Evolutionary conservation across 1,140 invertebrate species (phyloP).

Genomic region (Aleiodes sp.): DNA sequence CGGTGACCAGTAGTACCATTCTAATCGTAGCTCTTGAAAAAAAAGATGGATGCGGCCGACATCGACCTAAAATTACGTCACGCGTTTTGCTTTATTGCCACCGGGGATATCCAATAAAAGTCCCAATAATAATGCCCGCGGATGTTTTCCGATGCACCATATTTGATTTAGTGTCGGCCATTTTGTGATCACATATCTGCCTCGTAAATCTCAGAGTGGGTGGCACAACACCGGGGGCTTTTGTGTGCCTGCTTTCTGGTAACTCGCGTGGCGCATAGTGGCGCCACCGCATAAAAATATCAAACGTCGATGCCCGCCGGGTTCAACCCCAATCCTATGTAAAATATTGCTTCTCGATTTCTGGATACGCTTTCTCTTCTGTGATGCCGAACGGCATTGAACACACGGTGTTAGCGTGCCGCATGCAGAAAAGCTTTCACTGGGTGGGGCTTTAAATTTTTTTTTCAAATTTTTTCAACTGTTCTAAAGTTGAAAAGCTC

Average conservation of each 20-base stretch:
- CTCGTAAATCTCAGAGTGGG: slow-evolving; percentile 62
- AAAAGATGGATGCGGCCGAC: slow-evolving; percentile 29
- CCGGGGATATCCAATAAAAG: slow-evolving; percentile 63
- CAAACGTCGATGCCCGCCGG: slow-evolving; percentile 65
- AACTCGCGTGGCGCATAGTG: slow-evolving; percentile 44
- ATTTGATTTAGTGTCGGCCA: slow-evolving; percentile 68
- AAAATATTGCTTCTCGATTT: slow-evolving; percentile 64
- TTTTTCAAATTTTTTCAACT: neutral
- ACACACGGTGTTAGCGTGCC: slow-evolving; percentile 11
- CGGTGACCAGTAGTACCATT: neutral
- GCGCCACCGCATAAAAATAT: slow-evolving; percentile 67
- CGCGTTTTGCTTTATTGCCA: slow-evolving; percentile 60
- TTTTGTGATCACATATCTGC: slow-evolving; percentile 69
- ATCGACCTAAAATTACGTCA: slow-evolving; percentile 55
- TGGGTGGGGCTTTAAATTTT: slow-evolving; percentile 35
- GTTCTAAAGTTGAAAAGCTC: neutral
- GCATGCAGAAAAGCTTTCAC: slow-evolving; percentile 17
- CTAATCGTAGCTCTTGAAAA: slow-evolving; percentile 14
- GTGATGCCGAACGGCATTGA: neutral
- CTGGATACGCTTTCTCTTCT: slow-evolving; percentile 34
- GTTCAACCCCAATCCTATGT: slow-evolving; percentile 60
- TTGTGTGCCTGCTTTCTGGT: neutral
- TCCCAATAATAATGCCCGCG: slow-evolving; percentile 67
- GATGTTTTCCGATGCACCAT: slow-evolving; percentile 68
- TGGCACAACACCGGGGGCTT: neutral